These are phyloP conservation scores for Chrysopa pallens DNA, from an alignment of 1,140 invertebrate genomes.

Conservation along the genomic window DNA sequence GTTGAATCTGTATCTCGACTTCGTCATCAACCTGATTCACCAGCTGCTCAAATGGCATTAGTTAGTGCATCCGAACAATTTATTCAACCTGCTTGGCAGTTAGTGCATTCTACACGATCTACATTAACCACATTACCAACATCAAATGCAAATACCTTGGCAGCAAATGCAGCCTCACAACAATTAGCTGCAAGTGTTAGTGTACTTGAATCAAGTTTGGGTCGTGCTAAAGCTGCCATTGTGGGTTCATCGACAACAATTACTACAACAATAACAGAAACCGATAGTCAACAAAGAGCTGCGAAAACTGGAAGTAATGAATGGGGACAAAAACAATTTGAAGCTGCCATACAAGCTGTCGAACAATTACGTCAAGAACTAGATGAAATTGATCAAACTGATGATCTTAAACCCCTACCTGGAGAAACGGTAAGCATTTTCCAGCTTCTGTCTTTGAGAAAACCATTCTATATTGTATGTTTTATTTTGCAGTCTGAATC, in stretches of 20 bases:
- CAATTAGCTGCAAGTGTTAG: neutral
- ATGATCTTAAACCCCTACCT: constrained; percentile 61
- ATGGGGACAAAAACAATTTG: constrained; percentile 20
- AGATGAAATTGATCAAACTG: constrained; percentile 57
- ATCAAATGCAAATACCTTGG: neutral
- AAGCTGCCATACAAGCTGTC: constrained; percentile 69
- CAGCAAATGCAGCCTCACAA: neutral
- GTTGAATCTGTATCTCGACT: constrained; percentile 67
- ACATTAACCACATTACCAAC: constrained; percentile 50
- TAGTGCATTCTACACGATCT: constrained; percentile 61
- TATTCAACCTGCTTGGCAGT: constrained; percentile 16
- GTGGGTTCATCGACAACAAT: neutral
- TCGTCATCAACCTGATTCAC: constrained; percentile 48
- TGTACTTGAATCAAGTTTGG: neutral
- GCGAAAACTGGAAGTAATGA: neutral
- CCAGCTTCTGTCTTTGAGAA: neutral
- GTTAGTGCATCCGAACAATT: constrained; percentile 80
- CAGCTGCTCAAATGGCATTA: constrained; percentile 59
- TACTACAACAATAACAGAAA: neutral
- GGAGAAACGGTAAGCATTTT: constrained; percentile 52
- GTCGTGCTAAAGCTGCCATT: neutral
- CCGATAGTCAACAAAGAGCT: neutral
- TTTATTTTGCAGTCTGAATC: constrained; percentile 39
- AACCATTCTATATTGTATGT: constrained; percentile 1
- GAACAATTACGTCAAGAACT: constrained; percentile 64